Evolutionary conservation across 2,797 vertebrate genomes (phyloP).

Genomic region (Glossophaga mutica): DNA sequence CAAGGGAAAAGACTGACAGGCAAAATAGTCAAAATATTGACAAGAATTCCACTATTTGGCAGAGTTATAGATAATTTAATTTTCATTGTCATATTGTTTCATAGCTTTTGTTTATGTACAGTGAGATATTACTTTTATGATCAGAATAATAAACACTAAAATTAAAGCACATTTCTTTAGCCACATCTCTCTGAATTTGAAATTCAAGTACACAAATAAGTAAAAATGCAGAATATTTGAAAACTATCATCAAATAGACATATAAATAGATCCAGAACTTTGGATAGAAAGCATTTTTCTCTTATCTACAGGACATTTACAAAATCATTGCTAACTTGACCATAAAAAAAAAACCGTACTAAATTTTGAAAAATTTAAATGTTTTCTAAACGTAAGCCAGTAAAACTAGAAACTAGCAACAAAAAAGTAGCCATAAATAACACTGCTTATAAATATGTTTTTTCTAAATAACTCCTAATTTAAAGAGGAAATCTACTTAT

Average conservation of each 20-base stretch:
- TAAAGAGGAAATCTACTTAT: neutral
- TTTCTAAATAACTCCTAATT: neutral
- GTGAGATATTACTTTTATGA: neutral
- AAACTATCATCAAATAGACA: neutral
- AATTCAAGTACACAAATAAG: neutral
- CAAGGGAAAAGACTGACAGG: neutral
- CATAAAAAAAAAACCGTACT: neutral
- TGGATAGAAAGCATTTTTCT: neutral
- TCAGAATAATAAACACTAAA: neutral
- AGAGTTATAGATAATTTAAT: neutral
- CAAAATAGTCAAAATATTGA: neutral
- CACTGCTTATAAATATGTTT: neutral
- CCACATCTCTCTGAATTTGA: neutral
- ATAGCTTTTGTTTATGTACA: neutral
- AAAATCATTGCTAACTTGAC: neutral
- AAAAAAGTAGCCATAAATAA: neutral
- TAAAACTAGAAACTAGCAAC: neutral
- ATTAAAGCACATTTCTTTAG: neutral
- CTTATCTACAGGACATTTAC: neutral
- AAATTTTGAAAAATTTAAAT: neutral
- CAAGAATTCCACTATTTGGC: neutral
- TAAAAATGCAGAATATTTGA: neutral
- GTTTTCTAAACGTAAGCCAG: neutral
- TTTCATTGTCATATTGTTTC: neutral
- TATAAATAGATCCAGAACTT: neutral